Evolutionary conservation across 2,797 vertebrate genomes (phyloP).

Genomic region (Thamnophis elegans): DNA sequence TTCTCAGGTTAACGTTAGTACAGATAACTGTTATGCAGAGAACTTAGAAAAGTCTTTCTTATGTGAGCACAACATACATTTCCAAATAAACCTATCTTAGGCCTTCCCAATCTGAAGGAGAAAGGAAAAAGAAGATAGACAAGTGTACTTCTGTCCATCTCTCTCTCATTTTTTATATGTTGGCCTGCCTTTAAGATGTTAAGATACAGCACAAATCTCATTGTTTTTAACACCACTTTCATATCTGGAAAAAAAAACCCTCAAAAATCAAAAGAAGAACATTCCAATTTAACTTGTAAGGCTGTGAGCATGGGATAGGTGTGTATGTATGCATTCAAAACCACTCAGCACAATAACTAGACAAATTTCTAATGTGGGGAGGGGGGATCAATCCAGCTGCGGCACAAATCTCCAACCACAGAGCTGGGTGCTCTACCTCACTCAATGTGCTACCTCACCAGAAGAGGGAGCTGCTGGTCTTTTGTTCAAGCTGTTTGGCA

Average conservation of each 20-base stretch:
- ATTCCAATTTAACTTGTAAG: constrained; percentile 46
- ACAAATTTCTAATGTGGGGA: neutral
- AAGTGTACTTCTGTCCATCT: constrained; percentile 67
- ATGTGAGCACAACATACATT: constrained; percentile 60
- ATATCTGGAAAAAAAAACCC: neutral
- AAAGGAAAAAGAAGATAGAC: constrained; percentile 65
- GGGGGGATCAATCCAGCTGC: neutral
- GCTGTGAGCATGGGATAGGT: neutral
- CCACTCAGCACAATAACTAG: neutral
- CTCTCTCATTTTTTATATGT: constrained; percentile 68
- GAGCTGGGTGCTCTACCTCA: neutral
- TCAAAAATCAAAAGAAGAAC: constrained; percentile 44
- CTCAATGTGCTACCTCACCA: neutral
- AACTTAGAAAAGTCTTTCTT: constrained; percentile 61
- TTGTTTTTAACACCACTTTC: constrained; percentile 62
- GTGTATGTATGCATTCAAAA: neutral
- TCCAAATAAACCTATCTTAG: constrained; percentile 51
- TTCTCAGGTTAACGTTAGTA: neutral
- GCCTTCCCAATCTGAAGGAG: constrained; percentile 42
- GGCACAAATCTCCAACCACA: too few relatives aligned
- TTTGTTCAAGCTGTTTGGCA: neutral
- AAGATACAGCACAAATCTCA: constrained; percentile 70
- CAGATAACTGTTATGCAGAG: constrained; percentile 59
- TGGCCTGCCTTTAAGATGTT: constrained; percentile 70
- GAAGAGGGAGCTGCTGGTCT: neutral